Base-by-base conservation (phyloP, 1,140 invertebrate genomes). In the Plectrocnemia conspersa region DNA sequence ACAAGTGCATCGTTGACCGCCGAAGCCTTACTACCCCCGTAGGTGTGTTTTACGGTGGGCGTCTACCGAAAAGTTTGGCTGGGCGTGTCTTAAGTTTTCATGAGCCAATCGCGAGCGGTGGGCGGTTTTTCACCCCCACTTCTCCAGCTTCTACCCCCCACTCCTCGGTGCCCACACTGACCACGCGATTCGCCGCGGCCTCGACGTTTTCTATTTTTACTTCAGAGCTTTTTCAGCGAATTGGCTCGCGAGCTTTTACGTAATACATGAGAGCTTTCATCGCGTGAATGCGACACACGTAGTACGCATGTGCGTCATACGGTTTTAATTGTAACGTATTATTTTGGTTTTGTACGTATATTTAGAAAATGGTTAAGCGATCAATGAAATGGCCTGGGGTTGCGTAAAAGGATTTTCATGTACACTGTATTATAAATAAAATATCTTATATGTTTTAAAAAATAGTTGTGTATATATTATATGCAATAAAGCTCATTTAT, bases 181-280 rank as follows among this genome's bases (percentile, higher is more conserved):
- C 52, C 53, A 23, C 41, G 52, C 47, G 13, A 38, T 38, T 45
- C 42, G 49, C 40, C 52, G 35, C 48, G 25, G 19, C 32, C 19
- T 57, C 40, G 40, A 38, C 24, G 33, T 50, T 22, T 46, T 61
- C 56, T 57, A 56, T 49, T 54, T 42, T 56, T 50, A 25, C 54
- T 9, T 27, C 4, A 15, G 40, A 3, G 25, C 16, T 36, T 56
- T 61, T 54, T 54, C 54, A 57, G 52, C 54, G 50, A 61, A 61
- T 61, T 35, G 50, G 49, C 40, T 15, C 52, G 41, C 38, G 54
- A n/a, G 52, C 47, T 35, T n/a, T n/a, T n/a, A n/a, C n/a, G n/a
- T n/a, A n/a, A n/a, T n/a, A n/a, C n/a, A n/a, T n/a, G n/a, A n/a
- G n/a, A n/a, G n/a, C n/a, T n/a, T n/a, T n/a, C n/a, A n/a, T n/a